These are phyloP conservation scores for Scolopax rusticola DNA, from an alignment of 2,797 vertebrate genomes.

Conservation along the genomic window DNA sequence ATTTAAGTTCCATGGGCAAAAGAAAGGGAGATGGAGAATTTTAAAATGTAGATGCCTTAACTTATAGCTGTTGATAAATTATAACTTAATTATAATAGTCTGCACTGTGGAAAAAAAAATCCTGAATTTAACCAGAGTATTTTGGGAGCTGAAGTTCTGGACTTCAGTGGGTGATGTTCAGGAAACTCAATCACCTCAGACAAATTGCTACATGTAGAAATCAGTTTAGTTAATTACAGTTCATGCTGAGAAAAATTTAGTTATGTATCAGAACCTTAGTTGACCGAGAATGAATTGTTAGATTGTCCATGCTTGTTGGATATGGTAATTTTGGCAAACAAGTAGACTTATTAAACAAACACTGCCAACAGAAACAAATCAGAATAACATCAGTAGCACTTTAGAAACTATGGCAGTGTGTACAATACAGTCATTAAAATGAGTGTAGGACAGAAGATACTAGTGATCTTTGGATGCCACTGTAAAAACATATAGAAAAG, in stretches of 20 bases:
- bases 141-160: background rate
- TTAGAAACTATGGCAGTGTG: background rate
- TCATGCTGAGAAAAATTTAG: background rate
- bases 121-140: background rate
- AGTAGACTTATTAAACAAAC: background rate
- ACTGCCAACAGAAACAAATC: background rate
- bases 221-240: background rate
- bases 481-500: background rate
- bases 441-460: background rate
- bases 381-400: background rate
- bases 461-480: background rate
- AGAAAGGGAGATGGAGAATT: background rate
- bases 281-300: background rate
- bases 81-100: background rate
- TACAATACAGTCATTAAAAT: background rate
- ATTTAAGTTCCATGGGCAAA: background rate
- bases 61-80: background rate
- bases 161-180: background rate
- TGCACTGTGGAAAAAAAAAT: accelerated
- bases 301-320: background rate
- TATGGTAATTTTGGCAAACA: background rate
- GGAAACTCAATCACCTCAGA: background rate
- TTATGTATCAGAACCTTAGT: background rate
- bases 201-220: background rate
- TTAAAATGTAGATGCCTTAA: background rate